These are phyloP conservation scores for Callospermophilus lateralis DNA, from an alignment of 2,113 vertebrate genomes.

Conservation along the genomic window DNA sequence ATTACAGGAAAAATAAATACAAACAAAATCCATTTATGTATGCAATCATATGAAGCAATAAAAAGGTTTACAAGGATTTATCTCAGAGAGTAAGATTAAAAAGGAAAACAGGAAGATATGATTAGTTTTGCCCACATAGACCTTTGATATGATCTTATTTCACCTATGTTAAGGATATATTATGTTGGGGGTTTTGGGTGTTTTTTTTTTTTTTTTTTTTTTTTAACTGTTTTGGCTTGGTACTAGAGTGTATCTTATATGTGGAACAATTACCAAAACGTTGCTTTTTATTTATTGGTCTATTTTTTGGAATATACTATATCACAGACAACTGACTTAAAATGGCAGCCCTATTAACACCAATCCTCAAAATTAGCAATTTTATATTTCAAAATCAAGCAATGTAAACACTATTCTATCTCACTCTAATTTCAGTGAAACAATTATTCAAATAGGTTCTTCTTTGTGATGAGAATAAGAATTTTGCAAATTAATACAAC, in stretches of 20 bases:
- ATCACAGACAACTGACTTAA: neutral
- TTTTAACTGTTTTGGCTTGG: neutral
- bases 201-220: neutral
- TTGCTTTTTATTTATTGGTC: neutral
- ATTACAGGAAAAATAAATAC: neutral
- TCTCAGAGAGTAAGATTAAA: neutral
- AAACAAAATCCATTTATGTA: neutral
- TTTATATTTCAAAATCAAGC: neutral
- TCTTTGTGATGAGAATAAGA: neutral
- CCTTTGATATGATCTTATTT: neutral
- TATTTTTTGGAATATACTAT: neutral
- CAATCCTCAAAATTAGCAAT: constrained; percentile 26
- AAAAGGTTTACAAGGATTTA: neutral
- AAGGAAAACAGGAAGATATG: neutral
- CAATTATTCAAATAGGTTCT: neutral
- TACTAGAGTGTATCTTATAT: neutral
- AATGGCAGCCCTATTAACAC: neutral
- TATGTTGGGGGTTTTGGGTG: neutral
- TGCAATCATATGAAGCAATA: neutral
- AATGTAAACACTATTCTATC: neutral
- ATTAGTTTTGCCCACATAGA: neutral
- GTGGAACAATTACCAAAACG: neutral
- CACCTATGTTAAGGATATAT: neutral
- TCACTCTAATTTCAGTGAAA: constrained; percentile 29
- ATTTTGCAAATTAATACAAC: constrained; percentile 7